These are phyloP conservation scores for Engystomops pustulosus DNA, from an alignment of 2,113 vertebrate species.

Conservation along the genomic window DNA sequence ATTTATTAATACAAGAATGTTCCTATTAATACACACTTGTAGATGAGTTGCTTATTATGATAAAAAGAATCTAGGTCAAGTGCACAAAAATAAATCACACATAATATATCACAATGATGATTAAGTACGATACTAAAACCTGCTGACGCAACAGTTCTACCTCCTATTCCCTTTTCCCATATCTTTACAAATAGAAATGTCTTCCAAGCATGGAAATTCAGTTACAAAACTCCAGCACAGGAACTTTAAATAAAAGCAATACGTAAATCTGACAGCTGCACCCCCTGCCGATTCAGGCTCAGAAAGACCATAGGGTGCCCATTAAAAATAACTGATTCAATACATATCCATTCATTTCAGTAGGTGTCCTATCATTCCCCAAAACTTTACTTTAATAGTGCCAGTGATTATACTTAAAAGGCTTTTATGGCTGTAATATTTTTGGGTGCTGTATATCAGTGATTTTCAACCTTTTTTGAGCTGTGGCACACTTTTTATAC, in stretches of 20 bases:
- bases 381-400: no score
- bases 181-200: background rate
- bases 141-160: constrained; percentile 5
- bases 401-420: background rate
- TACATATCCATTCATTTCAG: background rate
- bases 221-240: background rate
- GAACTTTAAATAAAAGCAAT: background rate
- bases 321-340: background rate
- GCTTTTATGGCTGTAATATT: background rate
- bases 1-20: background rate
- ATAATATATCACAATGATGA: constrained; percentile 11
- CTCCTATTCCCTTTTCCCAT: background rate
- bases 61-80: constrained; percentile 12
- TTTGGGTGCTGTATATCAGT: background rate
- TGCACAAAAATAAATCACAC: constrained; percentile 14
- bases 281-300: background rate
- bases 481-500: no score
- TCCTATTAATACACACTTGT: background rate
- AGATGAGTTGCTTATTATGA: background rate
- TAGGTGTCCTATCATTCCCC: background rate
- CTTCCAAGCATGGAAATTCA: background rate
- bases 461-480: no score
- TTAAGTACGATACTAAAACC: background rate
- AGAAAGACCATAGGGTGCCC: background rate
- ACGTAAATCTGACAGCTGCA: background rate